Percentiles rank a stretch among this genome's conserved stretches.
phyloP scores from a whole-genome alignment of 1,140 invertebrate genomes.

The Drosophila dunni region DNA sequence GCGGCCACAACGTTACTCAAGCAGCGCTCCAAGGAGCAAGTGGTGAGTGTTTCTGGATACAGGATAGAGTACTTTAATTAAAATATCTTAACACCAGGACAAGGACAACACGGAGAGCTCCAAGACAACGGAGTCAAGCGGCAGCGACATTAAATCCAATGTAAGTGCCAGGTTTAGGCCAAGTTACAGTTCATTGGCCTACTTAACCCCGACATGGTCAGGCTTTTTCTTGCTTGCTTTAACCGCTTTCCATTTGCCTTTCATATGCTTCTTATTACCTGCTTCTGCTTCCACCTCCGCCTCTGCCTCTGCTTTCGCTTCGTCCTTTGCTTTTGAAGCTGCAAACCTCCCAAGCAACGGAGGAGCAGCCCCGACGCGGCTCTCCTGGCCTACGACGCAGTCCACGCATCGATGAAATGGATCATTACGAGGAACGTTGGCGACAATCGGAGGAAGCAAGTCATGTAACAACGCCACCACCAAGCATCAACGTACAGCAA shows the following conservation, averaged over 20 bases:
- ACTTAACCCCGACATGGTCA: slow-evolving; percentile 1
- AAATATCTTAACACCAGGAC: slow-evolving; percentile 37
- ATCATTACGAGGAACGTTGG: slow-evolving; percentile 79
- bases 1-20: slow-evolving; percentile 56
- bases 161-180: slow-evolving; percentile 58
- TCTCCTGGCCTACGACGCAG: slow-evolving; percentile 75
- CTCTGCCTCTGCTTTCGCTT: slow-evolving; percentile 21
- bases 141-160: slow-evolving; percentile 72
- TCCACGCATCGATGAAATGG: slow-evolving; percentile 79
- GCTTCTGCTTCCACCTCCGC: slow-evolving; percentile 14
- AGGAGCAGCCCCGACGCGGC: slow-evolving; percentile 60
- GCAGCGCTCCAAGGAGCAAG: slow-evolving; percentile 61
- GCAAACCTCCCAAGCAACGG: slow-evolving; percentile 64
- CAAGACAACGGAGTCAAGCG: slow-evolving; percentile 38
- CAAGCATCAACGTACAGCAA: slow-evolving; percentile 56
- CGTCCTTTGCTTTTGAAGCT: slow-evolving; percentile 48
- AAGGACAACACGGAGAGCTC: slow-evolving; percentile 42
- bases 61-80: slow-evolving; percentile 26
- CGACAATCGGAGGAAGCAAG: slow-evolving; percentile 45
- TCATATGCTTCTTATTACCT: slow-evolving; percentile 36
- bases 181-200: background rate
- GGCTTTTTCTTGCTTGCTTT: slow-evolving; percentile 27
- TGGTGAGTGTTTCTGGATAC: slow-evolving; percentile 47
- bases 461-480: slow-evolving; percentile 23
- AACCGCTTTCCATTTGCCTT: slow-evolving; percentile 66